These are phyloP conservation scores for Globia sparganii DNA, from an alignment of 2,888 invertebrate genomes.

Conservation along the genomic window DNA sequence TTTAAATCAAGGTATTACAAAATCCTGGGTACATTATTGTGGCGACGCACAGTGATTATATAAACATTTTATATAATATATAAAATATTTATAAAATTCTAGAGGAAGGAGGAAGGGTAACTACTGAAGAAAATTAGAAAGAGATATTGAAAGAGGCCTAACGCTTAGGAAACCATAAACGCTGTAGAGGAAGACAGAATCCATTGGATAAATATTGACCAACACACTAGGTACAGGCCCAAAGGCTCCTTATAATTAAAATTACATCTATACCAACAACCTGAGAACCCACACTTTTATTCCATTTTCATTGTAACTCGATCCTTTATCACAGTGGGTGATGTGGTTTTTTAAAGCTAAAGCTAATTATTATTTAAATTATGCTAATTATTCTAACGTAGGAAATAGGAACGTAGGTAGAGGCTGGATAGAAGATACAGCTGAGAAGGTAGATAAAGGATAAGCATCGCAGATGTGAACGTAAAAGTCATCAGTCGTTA, in stretches of 20 bases:
- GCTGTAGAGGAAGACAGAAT: neutral
- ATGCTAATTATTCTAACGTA: conserved; percentile 68
- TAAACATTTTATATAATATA: too few species aligned
- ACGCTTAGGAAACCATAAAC: neutral
- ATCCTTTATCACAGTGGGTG: conserved; percentile 89
- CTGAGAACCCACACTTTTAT: conserved; percentile 78
- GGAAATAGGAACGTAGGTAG: conserved; percentile 48
- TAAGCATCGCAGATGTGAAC: neutral
- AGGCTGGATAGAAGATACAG: conserved; percentile 19
- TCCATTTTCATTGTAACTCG: conserved; percentile 77
- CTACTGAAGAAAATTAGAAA: neutral
- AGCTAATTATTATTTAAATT: conserved; percentile 61
- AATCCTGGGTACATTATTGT: neutral
- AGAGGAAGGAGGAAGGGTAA: neutral
- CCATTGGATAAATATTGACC: conserved; percentile 53
- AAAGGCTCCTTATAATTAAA: conserved; percentile 61
- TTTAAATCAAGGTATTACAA: too few species aligned
- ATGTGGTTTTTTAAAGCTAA: conserved; percentile 79
- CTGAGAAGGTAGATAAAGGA: conserved; percentile 1
- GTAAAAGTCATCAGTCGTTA: too few species aligned
- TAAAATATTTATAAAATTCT: neutral
- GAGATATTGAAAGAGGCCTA: neutral
- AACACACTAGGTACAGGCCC: conserved; percentile 1
- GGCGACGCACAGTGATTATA: neutral
- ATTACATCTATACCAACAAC: conserved; percentile 81